phyloP scores from a whole-genome alignment of 2,113 vertebrate species.

The Leiothrix lutea region DNA sequence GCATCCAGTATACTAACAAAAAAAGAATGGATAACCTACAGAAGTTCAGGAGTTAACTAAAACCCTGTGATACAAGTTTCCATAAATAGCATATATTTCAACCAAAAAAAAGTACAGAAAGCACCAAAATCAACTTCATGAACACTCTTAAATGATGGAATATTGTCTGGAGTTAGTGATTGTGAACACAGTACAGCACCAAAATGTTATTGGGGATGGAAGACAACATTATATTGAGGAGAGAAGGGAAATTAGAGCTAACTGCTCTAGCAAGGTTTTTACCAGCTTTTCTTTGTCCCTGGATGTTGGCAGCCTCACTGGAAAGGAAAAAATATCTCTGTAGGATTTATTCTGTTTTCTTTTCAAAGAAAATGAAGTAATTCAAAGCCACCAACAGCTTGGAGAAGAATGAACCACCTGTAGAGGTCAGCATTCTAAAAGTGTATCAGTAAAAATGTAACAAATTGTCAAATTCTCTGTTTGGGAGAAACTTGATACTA shows the following conservation, averaged over 20 bases:
- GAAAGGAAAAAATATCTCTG: background rate
- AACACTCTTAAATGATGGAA: background rate
- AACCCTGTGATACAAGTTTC: background rate
- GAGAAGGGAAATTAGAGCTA: background rate
- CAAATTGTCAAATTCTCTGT: background rate
- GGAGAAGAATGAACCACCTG: background rate
- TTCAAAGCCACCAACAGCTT: background rate
- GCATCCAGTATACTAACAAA: background rate
- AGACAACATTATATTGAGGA: background rate
- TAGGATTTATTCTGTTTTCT: background rate
- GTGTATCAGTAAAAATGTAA: background rate
- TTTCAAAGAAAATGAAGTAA: background rate
- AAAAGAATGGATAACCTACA: background rate
- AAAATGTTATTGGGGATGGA: background rate
- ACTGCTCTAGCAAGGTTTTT: background rate
- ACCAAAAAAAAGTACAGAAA: background rate
- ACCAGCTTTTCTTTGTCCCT: background rate
- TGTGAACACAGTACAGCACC: background rate
- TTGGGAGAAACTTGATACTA: background rate
- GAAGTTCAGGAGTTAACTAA: background rate
- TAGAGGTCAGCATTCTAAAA: slow-evolving; percentile 43
- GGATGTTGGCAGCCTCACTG: background rate
- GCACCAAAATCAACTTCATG: background rate
- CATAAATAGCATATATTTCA: background rate
- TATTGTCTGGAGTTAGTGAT: background rate